Evolutionary conservation across 2,888 invertebrate species (phyloP), one percentile per base, ranked within the genome.

Genomic region (Clusia tigrina): DNA sequence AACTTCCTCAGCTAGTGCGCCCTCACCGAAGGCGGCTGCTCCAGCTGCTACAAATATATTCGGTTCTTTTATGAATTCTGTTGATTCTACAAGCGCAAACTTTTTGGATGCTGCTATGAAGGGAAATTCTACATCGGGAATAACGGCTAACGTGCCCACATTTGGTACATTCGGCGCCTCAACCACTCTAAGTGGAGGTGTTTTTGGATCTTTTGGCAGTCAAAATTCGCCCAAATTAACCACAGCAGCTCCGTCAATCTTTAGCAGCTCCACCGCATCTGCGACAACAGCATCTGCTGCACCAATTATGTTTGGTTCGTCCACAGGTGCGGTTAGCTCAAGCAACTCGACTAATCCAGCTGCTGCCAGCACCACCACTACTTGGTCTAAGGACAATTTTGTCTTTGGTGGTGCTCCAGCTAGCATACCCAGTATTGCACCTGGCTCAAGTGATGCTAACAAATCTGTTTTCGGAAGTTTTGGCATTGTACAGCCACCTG

Each of bases 371-470:
- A 32, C 62, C 18, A 25, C 60, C 22, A 60, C 68, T 46, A 57
- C 66, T 10, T 72, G 72, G 72, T 66, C 69, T 12, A 71, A 72
- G 60, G 67, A 61, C 46, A 68, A 59, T 58, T 71, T 71, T 56
- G 57, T 67, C 37, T 72, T 72, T 64, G 70, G 71, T 38, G 57
- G 65, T n/a, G 25, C 66, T 2, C 23, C 64, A 54, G 10, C 42
- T 32, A 32, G 32, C 32, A 32, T n/a, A n/a, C n/a, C n/a, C n/a
- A n/a, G n/a, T 18, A 2, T 22, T 6, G 48, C 48, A 48, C 12
- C 51, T 10, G 54, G 56, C 26, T 18, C 58, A 61, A 63, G 46
- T 53, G 62, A 52, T 42, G 67, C 51, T 3, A 42, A 10, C 42
- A 48, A 18, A 24, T 53, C 67, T 46, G 62, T 69, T n/a, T 74